Base-by-base conservation (phyloP, 2,888 invertebrate species). In the Chorisops tibialis region DNA sequence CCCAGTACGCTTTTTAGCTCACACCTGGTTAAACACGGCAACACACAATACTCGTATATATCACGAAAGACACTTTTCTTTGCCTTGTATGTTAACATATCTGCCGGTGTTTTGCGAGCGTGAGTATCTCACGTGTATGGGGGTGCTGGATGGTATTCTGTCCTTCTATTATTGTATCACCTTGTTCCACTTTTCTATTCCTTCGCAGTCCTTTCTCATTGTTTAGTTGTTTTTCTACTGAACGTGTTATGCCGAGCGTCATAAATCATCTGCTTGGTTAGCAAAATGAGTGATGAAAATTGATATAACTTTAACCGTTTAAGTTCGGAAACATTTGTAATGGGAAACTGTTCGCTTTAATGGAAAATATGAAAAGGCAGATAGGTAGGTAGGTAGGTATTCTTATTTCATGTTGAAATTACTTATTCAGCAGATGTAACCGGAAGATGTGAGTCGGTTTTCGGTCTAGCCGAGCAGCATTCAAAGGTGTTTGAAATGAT, bases 251-350 rank as follows among this genome's bases (percentile, higher is more conserved):
- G n/a, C n/a, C n/a, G n/a, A n/a, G 12, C 45, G 35, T 56, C 43
- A 56, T 56, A 56, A 56, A 56, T 56, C 45, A 56, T 35, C 16
- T 43, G 35, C 30, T 12, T 45, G 43, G 56, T 56, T 56, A 6
- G 50, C 24, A 56, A 52, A 45, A 56, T 45, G 56, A 56, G 16
- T 43, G 56, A 56, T 56, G 56, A 45, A 56, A 56, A 56, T 56
- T 43, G 56, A 56, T 56, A 45, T 43, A 43, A 24, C 39, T 56
- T 45, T 45, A 56, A 56, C 43, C 56, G 56, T 56, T 45, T 43
- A 45, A 43, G 56, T 56, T 45, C 24, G 43, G 18, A 56, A 56
- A 43, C 56, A 30, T 56, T 56, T 43, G 5, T 12, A 52, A 18
- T 35, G n/a, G 30, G 30, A 30, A 30, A 30, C 30, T 30, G 5